Evolutionary conservation across 2,888 invertebrate genomes (phyloP), one percentile per base, ranked within the genome.

Genomic region (Notocelia uddmanniana): DNA sequence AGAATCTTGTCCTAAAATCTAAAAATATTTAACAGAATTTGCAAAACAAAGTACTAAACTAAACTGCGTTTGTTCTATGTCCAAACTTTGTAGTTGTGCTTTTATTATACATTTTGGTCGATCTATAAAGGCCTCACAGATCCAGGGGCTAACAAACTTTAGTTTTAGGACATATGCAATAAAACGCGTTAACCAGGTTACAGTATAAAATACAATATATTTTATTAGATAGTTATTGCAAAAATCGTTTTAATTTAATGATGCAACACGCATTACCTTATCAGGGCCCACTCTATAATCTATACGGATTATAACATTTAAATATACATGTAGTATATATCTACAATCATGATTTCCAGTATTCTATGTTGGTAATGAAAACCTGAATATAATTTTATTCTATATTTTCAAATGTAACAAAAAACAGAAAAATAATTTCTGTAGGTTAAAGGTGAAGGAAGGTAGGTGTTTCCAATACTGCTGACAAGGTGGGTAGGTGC

Each of bases 151-250:
- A 6, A 15, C 15, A 3, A 15, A 41, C 8, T 5, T n/a, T n/a
- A 45, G n/a, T 6, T 5, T 45, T 45, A n/a, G n/a, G n/a, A 45
- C n/a, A 34, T 9, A 18, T 3, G 10, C 26, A 72, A 72, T 71
- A 19, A 72, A 72, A 72, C 48, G n/a, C 31, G 6, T 34, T 9
- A n/a, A 52, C 23, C 19, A 50, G 5, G 48, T 60, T 59, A 55
- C 67, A 60, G 71, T 72, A 72, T 67, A 72, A 72, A 72, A 72
- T 71, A 67, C 60, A 60, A 72, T 72, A 67, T 67, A 60, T 72
- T 72, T 72, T 62, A 72, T 62, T 72, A 67, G 60, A 72, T 72
- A 67, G 60, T 72, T 72, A 72, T 72, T 67, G 71, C 71, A 72
- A 72, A 67, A 72, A 60, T 58, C 34, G 58, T 68, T 67, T 71